A percentile compares a stretch with the other conserved stretches of the same genome.
Conservation (phyloP, 1,140 invertebrate species). For the Leptinotarsa texana region DNA sequence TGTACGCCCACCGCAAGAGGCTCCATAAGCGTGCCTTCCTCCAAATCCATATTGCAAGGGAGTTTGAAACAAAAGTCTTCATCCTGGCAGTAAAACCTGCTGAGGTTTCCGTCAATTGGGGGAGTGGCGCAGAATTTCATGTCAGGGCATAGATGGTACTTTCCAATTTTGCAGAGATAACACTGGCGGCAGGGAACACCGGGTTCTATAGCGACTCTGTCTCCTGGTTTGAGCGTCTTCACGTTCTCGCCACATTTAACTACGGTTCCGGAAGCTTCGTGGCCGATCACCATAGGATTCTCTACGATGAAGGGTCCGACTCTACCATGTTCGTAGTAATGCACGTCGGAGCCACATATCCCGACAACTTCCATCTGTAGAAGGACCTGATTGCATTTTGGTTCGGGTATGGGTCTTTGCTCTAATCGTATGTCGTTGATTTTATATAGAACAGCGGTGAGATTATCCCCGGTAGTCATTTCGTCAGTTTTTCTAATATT, state of each 20-base stretch:
- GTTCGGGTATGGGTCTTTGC: constrained; percentile 68
- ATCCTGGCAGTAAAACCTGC: constrained; percentile 81
- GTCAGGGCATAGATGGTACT: constrained; percentile 88
- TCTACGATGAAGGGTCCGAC: constrained; percentile 83
- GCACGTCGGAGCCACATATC: constrained; percentile 95
- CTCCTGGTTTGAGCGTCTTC: constrained; percentile 73
- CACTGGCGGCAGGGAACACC: constrained; percentile 86
- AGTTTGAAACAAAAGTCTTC: constrained; percentile 93
- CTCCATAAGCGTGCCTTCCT: constrained; percentile 91
- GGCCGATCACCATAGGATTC: constrained; percentile 83
- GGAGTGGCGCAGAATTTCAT: constrained; percentile 90
- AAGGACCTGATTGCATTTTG: constrained; percentile 75
- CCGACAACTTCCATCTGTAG: constrained; percentile 86
- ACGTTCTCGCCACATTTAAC: constrained; percentile 71
- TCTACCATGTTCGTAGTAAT: constrained; percentile 81
- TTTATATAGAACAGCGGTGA: constrained; percentile 25
- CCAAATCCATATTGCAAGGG: constrained; percentile 83
- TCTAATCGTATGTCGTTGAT: constrained; percentile 55
- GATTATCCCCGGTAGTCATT: constrained; percentile 18
- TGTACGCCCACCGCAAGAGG: constrained; percentile 93
- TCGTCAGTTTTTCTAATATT: too few relatives aligned
- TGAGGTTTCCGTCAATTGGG: constrained; percentile 82
- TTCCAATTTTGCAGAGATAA: constrained; percentile 82
- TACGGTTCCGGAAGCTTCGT: constrained; percentile 82
- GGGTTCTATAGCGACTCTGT: constrained; percentile 91